Evolutionary conservation across 2,797 vertebrate genomes (phyloP), one percentile per base, ranked within the genome.

Genomic region (Dipus sagitta): DNA sequence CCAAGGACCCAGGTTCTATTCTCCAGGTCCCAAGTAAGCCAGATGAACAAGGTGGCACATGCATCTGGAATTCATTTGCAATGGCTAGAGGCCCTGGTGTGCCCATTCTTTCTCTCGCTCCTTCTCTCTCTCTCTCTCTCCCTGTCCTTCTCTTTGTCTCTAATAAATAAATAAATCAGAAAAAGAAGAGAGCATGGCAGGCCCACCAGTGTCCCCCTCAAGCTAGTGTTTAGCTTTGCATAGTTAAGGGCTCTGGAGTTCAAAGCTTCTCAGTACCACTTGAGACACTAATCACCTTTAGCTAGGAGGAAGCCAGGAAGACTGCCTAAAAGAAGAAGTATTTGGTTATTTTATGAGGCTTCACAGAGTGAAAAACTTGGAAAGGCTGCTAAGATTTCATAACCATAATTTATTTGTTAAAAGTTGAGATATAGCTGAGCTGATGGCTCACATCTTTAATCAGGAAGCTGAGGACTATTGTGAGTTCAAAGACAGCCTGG

Each of bases 271-370:
- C 32, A 20, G 85, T 62, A 62, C 47, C 68, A 60, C 71, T 34
- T 67, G 81, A 85, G 24, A 76, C 77, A 83, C 76, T 92, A 38
- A 85, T 93, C 84, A n/a, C 58, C 65, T 87, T 38, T 26, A 26
- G 52, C 71, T 78, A n/a, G 34, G 54, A 68, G 42, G 47, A 93
- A 92, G 20, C 71, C 80, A 81, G 89, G 81, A 86, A 38, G 28
- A 72, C 95, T 78, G 52, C 77, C 24, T 47, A 68, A 60, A 93
- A 95, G 67, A 89, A 84, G 64, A 4, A 77, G 34, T 42, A 70
- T 93, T 80, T 38, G 47, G 76, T 80, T 88, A 92, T 86, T 62
- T 84, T 62, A 74, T 90, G 80, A 80, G 78, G 62, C 30, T 90
- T 91, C 38, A n/a, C 87, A 86, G 71, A 42, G 64, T 68, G 18